Evolutionary conservation across 2,113 vertebrate genomes (phyloP).

Genomic region (Etheostoma spectabile): DNA sequence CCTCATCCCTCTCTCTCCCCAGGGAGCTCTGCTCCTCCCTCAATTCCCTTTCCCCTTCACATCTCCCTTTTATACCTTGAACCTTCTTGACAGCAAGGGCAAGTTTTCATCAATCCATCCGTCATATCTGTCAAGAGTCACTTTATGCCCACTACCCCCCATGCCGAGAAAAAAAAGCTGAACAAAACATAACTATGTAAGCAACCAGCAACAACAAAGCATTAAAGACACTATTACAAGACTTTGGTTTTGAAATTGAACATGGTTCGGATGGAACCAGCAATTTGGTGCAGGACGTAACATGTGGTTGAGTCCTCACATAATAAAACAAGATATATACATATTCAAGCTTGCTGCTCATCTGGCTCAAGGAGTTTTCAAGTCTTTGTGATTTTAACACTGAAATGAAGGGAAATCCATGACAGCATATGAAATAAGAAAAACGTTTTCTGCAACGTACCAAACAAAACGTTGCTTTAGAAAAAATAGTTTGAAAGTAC

Average conservation of each 20-base stretch:
- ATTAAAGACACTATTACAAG: neutral
- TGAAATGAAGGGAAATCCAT: neutral
- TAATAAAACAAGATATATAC: neutral
- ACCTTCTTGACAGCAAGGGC: conserved; percentile 71
- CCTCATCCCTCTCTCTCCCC: conserved; percentile 63
- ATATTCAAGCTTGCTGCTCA: neutral
- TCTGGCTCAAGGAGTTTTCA: neutral
- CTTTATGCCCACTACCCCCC: conserved; percentile 52
- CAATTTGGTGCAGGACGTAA: neutral
- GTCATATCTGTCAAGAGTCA: conserved; percentile 67
- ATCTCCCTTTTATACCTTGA: conserved; percentile 67
- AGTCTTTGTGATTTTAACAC: neutral
- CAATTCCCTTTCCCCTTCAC: conserved; percentile 58
- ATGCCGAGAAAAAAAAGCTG: conserved; percentile 37
- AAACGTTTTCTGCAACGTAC: neutral
- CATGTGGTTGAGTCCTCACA: neutral
- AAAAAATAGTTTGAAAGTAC: neutral
- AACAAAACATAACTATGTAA: conserved; percentile 29
- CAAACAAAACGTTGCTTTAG: neutral
- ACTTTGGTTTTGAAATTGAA: conserved; percentile 1
- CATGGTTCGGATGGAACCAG: neutral
- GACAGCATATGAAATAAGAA: neutral
- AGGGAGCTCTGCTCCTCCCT: conserved; percentile 58
- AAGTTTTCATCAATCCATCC: conserved; percentile 67
- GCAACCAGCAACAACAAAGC: conserved; percentile 7